Evolutionary conservation across 2,888 invertebrate species (phyloP), one percentile per base, ranked within the genome.

Genomic region (Philereme vetulata): DNA sequence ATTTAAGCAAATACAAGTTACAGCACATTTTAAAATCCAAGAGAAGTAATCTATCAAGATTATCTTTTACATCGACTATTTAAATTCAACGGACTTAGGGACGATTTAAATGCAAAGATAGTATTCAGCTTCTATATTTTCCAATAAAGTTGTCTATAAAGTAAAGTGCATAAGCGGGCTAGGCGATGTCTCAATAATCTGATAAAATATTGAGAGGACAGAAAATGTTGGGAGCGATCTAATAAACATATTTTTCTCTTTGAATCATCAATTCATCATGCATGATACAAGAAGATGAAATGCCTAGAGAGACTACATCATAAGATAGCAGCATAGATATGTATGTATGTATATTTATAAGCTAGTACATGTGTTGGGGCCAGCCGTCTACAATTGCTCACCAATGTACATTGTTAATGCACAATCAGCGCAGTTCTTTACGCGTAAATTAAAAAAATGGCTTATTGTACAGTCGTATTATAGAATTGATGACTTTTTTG

Each of bases 61-160:
- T 69, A 69, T 69, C 67, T 66, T 58, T 65, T 64, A 62, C 65
- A 67, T 64, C 59, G 62, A 68, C 58, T 64, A 68, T 70, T 66
- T 59, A 60, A 60, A 56, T 51, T 58, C 46, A 53, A 70, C 69
- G 68, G 71, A 72, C 72, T 82, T 80, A 80, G 69, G 62, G 74
- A 69, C 78, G 67, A 84, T 85, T 85, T 86, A 86, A 85, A 86
- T 86, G 85, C 85, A 86, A 84, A 81, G 83, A 79, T 72, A 76
- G 77, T 70, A 70, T 71, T 72, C 57, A 60, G 60, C 73, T 70
- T 66, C 76, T 73, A 82, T 81, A 84, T 82, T 81, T 82, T 82
- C 76, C 75, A 76, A 84, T 84, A 84, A 83, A 80, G 68, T 72
- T 79, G 45, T 50, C 67, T 54, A 60, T 57, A 49, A 54, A 52